phyloP scores from a whole-genome alignment of 2,888 invertebrate genomes.

The Catocala nupta region DNA sequence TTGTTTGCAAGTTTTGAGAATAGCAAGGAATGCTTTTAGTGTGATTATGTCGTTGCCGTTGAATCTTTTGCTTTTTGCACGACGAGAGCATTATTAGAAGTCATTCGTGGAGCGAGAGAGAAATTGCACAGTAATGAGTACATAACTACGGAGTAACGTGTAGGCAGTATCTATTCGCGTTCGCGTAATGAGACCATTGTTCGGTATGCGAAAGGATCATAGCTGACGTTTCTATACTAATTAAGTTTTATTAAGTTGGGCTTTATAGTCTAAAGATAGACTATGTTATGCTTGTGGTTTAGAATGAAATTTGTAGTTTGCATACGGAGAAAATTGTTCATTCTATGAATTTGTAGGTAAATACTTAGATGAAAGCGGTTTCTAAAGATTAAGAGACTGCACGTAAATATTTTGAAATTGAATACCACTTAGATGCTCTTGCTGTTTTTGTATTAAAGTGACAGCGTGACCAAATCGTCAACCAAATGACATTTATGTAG shows the following conservation, averaged over 20 bases:
- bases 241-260: slow-evolving; percentile 41
- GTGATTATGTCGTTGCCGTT: slow-evolving; percentile 79
- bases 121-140: slow-evolving; percentile 66
- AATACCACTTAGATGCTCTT: no score
- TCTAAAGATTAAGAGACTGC: no score
- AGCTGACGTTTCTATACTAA: slow-evolving; percentile 44
- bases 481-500: no score
- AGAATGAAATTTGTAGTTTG: neutral
- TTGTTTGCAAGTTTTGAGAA: slow-evolving; percentile 50
- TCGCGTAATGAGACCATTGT: slow-evolving; percentile 62
- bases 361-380: no score
- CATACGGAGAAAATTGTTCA: neutral
- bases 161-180: slow-evolving; percentile 47
- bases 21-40: slow-evolving; percentile 77
- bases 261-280: slow-evolving; percentile 21
- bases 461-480: no score
- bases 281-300: slow-evolving; percentile 22
- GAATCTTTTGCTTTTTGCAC: slow-evolving; percentile 70
- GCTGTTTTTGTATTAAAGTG: no score
- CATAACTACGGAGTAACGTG: slow-evolving; percentile 45
- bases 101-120: slow-evolving; percentile 61
- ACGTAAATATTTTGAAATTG: no score
- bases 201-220: slow-evolving; percentile 31
- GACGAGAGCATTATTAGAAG: slow-evolving; percentile 71
- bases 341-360: no score